phyloP scores from a whole-genome alignment of 2,797 vertebrate genomes.

The Holocentrus rufus region DNA sequence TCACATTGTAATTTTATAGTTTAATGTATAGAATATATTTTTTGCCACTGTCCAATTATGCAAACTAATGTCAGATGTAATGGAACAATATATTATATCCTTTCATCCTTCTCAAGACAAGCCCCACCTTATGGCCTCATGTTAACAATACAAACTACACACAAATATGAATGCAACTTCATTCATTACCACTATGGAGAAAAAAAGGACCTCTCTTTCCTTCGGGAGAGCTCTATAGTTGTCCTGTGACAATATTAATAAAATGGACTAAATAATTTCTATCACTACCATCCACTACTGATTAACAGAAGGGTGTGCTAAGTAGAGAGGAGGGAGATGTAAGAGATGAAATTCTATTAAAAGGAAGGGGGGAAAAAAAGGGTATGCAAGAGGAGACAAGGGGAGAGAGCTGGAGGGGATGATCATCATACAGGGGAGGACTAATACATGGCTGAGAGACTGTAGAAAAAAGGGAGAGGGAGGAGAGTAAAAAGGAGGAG shows the following conservation, averaged over 20 bases:
- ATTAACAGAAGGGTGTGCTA: constrained; percentile 48
- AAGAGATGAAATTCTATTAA: constrained; percentile 65
- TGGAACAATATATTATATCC: not conserved
- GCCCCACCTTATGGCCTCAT: not conserved
- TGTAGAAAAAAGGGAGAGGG: constrained; percentile 38
- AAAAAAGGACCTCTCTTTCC: not conserved
- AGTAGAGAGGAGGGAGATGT: constrained; percentile 51
- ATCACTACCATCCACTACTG: constrained; percentile 23
- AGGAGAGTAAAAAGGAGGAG: constrained; percentile 26
- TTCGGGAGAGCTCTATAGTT: not conserved
- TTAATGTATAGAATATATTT: too few species aligned
- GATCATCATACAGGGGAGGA: constrained; percentile 58
- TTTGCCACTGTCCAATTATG: too few species aligned
- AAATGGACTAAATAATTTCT: constrained; percentile 11
- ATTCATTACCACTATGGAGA: not conserved
- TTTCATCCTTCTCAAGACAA: constrained; percentile 1
- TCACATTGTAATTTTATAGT: too few species aligned
- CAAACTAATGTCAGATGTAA: too few species aligned
- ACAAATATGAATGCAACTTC: constrained; percentile 7
- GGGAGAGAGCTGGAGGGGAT: constrained; percentile 49
- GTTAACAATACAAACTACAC: constrained; percentile 11
- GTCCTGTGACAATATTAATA: constrained; percentile 27
- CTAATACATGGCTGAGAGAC: constrained; percentile 54
- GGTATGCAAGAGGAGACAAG: constrained; percentile 47
- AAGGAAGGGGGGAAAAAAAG: constrained; percentile 24